These are phyloP conservation scores for Harlomillsia oculata DNA, from an alignment of 1,140 invertebrate species.

Conservation along the genomic window DNA sequence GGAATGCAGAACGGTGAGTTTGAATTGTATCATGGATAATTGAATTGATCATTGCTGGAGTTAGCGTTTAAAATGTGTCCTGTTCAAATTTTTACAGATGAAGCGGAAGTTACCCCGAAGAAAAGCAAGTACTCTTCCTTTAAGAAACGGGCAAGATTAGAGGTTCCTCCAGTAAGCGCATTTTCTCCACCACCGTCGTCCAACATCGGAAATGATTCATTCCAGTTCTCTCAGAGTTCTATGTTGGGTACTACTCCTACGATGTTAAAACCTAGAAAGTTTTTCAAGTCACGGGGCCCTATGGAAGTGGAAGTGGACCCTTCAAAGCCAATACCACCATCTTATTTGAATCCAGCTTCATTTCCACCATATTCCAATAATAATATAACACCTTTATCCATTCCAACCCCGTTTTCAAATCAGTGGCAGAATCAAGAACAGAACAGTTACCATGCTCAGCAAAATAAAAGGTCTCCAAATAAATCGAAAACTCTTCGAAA, in stretches of 20 bases:
- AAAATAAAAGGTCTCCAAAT: constrained; percentile 5
- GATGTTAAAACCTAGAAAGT: constrained; percentile 69
- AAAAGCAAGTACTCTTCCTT: constrained; percentile 9
- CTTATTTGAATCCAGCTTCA: not conserved
- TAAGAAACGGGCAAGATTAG: constrained; percentile 22
- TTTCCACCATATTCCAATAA: constrained; percentile 5
- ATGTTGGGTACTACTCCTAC: constrained; percentile 39
- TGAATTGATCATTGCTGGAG: too few species aligned
- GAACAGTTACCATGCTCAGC: not conserved
- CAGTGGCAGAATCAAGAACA: not conserved
- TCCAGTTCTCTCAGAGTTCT: not conserved
- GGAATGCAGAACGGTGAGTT: too few species aligned
- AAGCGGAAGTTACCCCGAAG: too few species aligned
- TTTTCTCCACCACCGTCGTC: too few species aligned
- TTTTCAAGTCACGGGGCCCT: constrained; percentile 66
- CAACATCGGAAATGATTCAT: too few species aligned
- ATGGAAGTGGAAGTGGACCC: constrained; percentile 14
- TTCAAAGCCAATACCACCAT: not conserved
- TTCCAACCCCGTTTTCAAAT: constrained; percentile 15
- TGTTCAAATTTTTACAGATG: too few species aligned
- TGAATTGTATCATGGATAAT: too few species aligned
- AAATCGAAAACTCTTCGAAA: constrained; percentile 6
- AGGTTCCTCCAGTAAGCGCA: not conserved
- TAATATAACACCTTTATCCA: constrained; percentile 20
- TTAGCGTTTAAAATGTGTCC: too few species aligned